These are phyloP conservation scores for Dryobota labecula DNA, from an alignment of 2,888 invertebrate species.

Conservation along the genomic window DNA sequence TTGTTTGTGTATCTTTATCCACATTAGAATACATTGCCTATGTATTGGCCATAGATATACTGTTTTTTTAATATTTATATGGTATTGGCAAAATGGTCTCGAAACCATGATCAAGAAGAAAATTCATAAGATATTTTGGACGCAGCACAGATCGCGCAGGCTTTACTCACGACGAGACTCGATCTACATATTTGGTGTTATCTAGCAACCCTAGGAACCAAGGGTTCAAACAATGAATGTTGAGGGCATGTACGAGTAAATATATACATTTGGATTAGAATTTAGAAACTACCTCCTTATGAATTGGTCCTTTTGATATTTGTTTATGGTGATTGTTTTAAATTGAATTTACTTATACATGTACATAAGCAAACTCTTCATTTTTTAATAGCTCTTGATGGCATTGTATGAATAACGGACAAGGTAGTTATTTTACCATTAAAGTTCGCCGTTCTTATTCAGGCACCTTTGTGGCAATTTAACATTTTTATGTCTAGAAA, in stretches of 20 bases:
- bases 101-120: background rate
- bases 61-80: no score
- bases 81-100: background rate
- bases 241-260: background rate
- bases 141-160: background rate
- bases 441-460: background rate
- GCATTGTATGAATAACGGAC: background rate
- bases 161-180: background rate
- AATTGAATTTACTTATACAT: background rate
- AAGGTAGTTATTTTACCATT: background rate
- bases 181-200: background rate
- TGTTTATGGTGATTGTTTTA: background rate
- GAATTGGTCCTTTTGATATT: background rate
- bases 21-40: background rate
- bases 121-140: background rate
- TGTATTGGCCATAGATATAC: no score
- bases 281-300: background rate
- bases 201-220: background rate
- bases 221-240: constrained; percentile 21
- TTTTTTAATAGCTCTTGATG: background rate
- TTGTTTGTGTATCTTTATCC: background rate
- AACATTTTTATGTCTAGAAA: background rate
- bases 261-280: constrained; percentile 1
- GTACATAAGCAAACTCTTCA: background rate
- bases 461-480: background rate